Base-by-base conservation (phyloP, 2,797 vertebrate species). In the Paratrypauchen microcephalus region DNA sequence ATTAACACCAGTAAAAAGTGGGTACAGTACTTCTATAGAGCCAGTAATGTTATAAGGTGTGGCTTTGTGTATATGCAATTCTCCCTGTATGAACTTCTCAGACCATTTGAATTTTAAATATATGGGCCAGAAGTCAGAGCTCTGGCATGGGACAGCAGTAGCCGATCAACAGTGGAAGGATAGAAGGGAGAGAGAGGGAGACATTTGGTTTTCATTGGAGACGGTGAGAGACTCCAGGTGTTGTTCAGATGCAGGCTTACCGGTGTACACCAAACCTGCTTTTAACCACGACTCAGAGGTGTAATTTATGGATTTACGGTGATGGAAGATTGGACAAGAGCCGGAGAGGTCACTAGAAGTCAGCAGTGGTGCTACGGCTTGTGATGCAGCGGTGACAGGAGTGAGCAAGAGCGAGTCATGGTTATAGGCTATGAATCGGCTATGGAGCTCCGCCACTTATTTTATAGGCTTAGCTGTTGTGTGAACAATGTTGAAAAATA, bases 211-310 rank as follows among this genome's bases (percentile, higher is more conserved):
- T 92, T 91, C 85, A 77, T 69, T 84, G 83, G 83, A 81, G 77
- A 81, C 69, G 81, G 80, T 91, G 91, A 92, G 85, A 81, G 87
- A 85, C 86, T 91, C 91, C 91, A 92, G 91, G 90, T 94, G 92
- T 91, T 85, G 62, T 73, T 69, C 84, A 87, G 84, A 86, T 90
- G 80, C 28, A 82, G 61, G 56, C 56, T 41, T 68, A 75, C 76
- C 60, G 8, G 39, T 21, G 8, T 65, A 74, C 58, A n/a, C 74
- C 81, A 59, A 72, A 70, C 73, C 18, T 56, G 72, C 80, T 71
- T 83, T 83, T 89, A 85, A 88, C 77, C 83, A 79, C 69, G 78
- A 74, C 78, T 72, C 41, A 61, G 67, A 88, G 82, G 71, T 85
- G 87, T 80, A 73, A 54, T 86, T 87, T 83, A 70, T 77, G 70